Percentiles rank a stretch among this genome's conserved stretches.
phyloP scores from a whole-genome alignment of 1,140 invertebrate genomes.

The Antheraea pernyi region DNA sequence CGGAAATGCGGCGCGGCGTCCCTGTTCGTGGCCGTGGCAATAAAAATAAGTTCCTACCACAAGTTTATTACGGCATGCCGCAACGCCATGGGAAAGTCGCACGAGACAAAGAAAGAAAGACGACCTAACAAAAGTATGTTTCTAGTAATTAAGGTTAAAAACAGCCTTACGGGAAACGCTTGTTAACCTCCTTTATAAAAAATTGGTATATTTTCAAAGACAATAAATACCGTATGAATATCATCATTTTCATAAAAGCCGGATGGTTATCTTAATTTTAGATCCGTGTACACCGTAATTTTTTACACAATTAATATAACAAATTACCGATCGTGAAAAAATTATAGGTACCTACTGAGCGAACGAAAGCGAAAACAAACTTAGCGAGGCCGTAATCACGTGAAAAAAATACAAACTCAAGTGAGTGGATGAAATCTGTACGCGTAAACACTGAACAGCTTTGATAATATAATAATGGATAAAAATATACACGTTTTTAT shows the following conservation, averaged over 20 bases:
- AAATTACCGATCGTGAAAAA: conserved; percentile 9
- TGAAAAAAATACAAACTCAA: conserved; percentile 8
- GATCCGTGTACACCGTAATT: conserved; percentile 3
- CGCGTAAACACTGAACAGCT: conserved; percentile 14
- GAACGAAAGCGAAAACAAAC: conserved; percentile 19
- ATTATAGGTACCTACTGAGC: not conserved
- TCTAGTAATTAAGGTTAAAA: conserved; percentile 10
- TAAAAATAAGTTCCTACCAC: conserved; percentile 25
- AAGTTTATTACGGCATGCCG: conserved; percentile 12
- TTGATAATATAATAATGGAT: conserved; percentile 23
- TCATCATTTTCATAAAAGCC: not conserved
- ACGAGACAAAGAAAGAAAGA: conserved; percentile 13
- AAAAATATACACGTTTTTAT: conserved; percentile 27
- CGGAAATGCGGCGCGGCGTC: not conserved
- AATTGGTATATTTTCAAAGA: not conserved
- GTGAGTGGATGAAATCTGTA: conserved; percentile 13
- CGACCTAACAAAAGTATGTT: conserved; percentile 1
- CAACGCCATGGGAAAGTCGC: conserved; percentile 26
- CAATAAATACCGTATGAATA: not conserved
- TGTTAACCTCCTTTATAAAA: conserved; percentile 2
- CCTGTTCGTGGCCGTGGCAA: conserved; percentile 15
- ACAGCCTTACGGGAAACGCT: not conserved
- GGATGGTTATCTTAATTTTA: not conserved
- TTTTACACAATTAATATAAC: conserved; percentile 3
- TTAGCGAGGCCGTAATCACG: conserved; percentile 14